A percentile compares a stretch with the other conserved stretches of the same genome.
Conservation (phyloP, 2,888 invertebrate species). For the Dascillus cervinus region DNA sequence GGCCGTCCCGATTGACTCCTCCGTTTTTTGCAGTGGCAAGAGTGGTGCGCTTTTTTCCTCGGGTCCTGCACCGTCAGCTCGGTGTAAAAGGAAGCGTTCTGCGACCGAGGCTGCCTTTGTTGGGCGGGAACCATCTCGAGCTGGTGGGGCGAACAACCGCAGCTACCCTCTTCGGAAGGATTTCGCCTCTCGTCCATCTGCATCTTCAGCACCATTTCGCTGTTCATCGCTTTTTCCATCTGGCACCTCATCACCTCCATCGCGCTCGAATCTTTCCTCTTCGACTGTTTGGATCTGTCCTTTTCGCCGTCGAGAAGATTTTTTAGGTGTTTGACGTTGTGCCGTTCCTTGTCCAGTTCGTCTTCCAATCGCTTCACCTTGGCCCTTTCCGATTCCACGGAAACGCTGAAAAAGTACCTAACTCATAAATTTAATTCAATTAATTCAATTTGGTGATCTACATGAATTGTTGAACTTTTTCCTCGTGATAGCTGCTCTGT, state of each 20-base stretch:
- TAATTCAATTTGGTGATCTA: too few relatives aligned
- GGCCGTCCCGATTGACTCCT: too few relatives aligned
- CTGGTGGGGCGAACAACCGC: neutral
- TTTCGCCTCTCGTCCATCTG: slow-evolving; percentile 11
- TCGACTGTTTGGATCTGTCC: slow-evolving; percentile 5
- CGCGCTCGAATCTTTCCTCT: slow-evolving; percentile 12
- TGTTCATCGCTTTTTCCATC: slow-evolving; percentile 16
- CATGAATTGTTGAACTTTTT: slow-evolving; percentile 20
- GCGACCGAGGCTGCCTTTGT: too few relatives aligned
- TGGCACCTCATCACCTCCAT: slow-evolving; percentile 18
- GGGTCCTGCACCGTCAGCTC: slow-evolving; percentile 15
- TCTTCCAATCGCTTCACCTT: slow-evolving; percentile 20
- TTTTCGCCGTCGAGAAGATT: slow-evolving; percentile 17
- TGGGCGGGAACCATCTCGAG: neutral
- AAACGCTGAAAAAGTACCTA: too few relatives aligned
- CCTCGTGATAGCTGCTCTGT: slow-evolving; percentile 20
- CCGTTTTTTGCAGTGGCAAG: too few relatives aligned
- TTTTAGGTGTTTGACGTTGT: slow-evolving; percentile 15
- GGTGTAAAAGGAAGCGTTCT: slow-evolving; percentile 15
- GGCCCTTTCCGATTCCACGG: slow-evolving; percentile 22
- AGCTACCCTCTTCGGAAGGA: neutral
- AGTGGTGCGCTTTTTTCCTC: too few relatives aligned
- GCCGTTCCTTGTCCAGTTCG: slow-evolving; percentile 21
- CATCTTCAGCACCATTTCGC: slow-evolving; percentile 16
- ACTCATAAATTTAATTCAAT: too few relatives aligned